Evolutionary conservation across 2,888 invertebrate genomes (phyloP).

Genomic region (Folsomia candida): DNA sequence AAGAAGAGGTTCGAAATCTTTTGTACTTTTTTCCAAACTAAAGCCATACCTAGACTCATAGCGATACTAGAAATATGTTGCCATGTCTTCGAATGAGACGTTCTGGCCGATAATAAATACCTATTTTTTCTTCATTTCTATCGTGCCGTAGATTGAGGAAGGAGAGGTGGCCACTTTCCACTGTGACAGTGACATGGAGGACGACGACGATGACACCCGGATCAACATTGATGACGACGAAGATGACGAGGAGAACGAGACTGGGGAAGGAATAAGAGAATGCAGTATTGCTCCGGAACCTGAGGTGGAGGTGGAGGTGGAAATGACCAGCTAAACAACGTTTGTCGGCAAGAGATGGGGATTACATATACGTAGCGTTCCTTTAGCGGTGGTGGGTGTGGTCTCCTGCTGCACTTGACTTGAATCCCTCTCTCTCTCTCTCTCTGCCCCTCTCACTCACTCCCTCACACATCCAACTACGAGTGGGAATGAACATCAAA

Average conservation of each 20-base stretch:
- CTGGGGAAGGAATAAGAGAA: neutral
- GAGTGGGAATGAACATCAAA: neutral
- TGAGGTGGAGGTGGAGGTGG: conserved; percentile 3
- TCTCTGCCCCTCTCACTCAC: too few relatives aligned
- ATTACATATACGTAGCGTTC: neutral
- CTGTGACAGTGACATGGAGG: neutral
- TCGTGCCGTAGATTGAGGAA: neutral
- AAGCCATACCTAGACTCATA: neutral
- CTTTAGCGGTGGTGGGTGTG: neutral
- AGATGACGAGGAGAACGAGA: neutral
- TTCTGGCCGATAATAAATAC: too few relatives aligned
- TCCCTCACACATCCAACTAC: neutral
- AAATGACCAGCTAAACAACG: neutral
- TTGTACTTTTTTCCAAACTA: too few relatives aligned
- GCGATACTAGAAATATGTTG: neutral
- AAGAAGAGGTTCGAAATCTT: too few relatives aligned
- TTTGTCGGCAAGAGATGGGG: too few relatives aligned
- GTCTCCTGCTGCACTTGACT: neutral
- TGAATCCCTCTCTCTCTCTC: too few relatives aligned
- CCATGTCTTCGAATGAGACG: too few relatives aligned
- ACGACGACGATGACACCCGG: neutral
- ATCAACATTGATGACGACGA: neutral
- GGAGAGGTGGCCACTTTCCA: neutral
- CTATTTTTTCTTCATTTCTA: too few relatives aligned
- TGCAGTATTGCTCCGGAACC: neutral